These are phyloP conservation scores for Drosophila rellima DNA, from an alignment of 2,888 invertebrate genomes.

Conservation along the genomic window DNA sequence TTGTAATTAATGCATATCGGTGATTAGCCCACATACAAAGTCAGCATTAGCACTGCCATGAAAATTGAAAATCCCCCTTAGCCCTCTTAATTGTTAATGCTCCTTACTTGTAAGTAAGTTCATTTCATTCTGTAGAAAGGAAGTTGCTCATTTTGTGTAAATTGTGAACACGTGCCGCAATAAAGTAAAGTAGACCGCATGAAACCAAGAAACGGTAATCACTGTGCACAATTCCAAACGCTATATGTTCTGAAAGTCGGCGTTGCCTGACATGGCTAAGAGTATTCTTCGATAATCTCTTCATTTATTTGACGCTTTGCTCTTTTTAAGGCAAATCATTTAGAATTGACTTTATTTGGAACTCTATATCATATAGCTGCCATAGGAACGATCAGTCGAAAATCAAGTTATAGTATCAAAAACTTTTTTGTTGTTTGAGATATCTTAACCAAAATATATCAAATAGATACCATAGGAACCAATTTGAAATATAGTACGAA, in stretches of 20 bases:
- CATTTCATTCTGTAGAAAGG: constrained; percentile 54
- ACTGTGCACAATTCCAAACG: neutral
- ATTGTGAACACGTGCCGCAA: constrained; percentile 61
- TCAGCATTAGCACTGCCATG: neutral
- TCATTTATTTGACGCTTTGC: neutral
- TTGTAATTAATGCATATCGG: neutral
- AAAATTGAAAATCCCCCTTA: neutral
- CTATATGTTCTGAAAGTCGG: neutral
- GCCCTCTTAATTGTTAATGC: constrained; percentile 16
- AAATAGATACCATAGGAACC: no score
- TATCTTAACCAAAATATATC: no score
- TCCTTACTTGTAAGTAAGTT: constrained; percentile 49
- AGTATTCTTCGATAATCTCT: neutral
- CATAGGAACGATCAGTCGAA: no score
- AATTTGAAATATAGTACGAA: no score
- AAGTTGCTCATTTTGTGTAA: constrained; percentile 58
- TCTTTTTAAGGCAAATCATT: neutral
- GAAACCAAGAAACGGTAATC: constrained; percentile 17
- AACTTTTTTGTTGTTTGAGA: no score
- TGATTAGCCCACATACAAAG: neutral
- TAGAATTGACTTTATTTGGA: no score
- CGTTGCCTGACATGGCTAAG: neutral
- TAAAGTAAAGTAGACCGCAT: constrained; percentile 27
- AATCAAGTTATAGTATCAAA: no score
- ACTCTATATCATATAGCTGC: no score